These are phyloP conservation scores for Apteryx owenii DNA, from an alignment of 2,113 vertebrate genomes.

Conservation along the genomic window DNA sequence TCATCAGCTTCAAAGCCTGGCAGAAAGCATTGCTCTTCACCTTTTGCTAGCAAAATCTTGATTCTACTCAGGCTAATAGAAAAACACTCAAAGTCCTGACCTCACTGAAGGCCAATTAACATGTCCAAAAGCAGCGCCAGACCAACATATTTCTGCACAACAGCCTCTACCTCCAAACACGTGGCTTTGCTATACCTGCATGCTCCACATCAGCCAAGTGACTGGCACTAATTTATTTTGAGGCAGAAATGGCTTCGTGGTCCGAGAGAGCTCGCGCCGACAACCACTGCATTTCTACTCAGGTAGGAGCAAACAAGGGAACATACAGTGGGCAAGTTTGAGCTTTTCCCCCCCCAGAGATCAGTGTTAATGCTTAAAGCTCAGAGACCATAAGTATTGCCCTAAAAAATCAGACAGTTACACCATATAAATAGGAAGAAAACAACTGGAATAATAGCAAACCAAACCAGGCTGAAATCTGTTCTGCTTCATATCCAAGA, in stretches of 20 bases:
- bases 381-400: neutral
- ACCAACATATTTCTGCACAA: neutral
- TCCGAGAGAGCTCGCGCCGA: rapidly evolving
- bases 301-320: neutral
- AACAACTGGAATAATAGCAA: neutral
- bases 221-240: rapidly evolving
- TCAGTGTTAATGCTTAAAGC: neutral
- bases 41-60: neutral
- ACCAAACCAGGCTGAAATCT: neutral
- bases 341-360: neutral
- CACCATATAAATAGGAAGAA: neutral
- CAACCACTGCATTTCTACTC: neutral
- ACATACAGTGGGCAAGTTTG: neutral
- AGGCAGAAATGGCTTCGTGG: neutral
- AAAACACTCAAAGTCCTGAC: neutral
- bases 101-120: neutral
- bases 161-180: neutral
- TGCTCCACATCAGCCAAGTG: neutral
- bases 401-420: neutral
- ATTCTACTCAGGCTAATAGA: neutral
- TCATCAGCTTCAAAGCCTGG: neutral
- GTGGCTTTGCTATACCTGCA: neutral
- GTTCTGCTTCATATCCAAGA: rapidly evolving
- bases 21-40: neutral
- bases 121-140: neutral